Evolutionary conservation across 1,140 invertebrate species (phyloP), one percentile per base, ranked within the genome.

Genomic region (Ylistrum balloti): DNA sequence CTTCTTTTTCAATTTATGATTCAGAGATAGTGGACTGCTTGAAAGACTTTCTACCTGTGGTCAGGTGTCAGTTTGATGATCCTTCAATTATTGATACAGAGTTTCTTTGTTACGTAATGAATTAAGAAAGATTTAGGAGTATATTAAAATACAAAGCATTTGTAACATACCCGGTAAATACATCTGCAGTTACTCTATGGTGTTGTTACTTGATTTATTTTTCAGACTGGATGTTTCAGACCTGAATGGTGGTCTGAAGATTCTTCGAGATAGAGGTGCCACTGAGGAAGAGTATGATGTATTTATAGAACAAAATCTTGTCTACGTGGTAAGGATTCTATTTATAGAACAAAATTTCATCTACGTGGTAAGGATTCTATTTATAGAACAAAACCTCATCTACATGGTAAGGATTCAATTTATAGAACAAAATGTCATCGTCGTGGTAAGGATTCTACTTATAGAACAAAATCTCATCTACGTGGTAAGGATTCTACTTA

Each of bases 201-300:
- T n/a, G n/a, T n/a, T n/a, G n/a, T n/a, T 38, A 45, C 22, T 85
- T 0, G 28, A 33, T 45, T 89, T 33, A 33, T 9, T 33, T 88
- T 89, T 33, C 38, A 92, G 91, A 38, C 88, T 87, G 1, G 85
- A 89, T 88, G 86, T 88, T 17, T 38, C 88, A 2, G 48, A 92
- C 20, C 90, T 90, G 56, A 28, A 41, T 35, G 89, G 86, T 38
- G 89, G 89, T 20, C 86, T 92, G 33, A 92, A 89, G 33, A 90
- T 89, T n/a, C 41, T 91, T 17, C 34, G 91, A 15, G 91, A 91
- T 28, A 88, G 85, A 45, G 86, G 88, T 5, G 92, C 93, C 10
- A 88, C 91, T 0, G 45, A 33, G 48, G 88, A 90, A 45, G 90
- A 93, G 34, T 89, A 92, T 22, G 88, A 90, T n/a, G 88, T 85